Conservation (phyloP, 2,797 vertebrate species). For the Gouania willdenowi region DNA sequence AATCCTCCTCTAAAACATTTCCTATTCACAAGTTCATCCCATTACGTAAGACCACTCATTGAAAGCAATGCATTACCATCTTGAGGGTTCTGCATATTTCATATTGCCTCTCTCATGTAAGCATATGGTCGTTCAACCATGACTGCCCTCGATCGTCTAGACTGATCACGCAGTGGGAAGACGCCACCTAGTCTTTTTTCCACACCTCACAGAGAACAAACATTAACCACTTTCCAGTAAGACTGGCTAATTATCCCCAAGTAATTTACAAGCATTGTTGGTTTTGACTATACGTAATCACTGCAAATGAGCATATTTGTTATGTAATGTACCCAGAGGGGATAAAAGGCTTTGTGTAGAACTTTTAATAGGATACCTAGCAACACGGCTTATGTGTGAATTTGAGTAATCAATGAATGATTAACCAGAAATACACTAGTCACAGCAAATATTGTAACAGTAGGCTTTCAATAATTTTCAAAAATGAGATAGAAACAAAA, state of each 20-base stretch:
- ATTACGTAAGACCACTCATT: neutral
- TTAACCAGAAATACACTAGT: conserved; percentile 11
- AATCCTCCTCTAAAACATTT: neutral
- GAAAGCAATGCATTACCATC: neutral
- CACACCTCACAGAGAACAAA: conserved; percentile 28
- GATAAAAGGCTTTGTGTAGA: neutral
- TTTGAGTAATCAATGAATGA: conserved; percentile 1
- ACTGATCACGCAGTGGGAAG: conserved; percentile 25
- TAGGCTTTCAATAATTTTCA: no score
- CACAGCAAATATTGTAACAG: no score
- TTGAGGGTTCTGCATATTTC: neutral
- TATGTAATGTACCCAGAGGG: neutral
- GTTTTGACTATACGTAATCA: conserved; percentile 17
- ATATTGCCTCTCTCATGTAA: neutral
- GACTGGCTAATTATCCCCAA: conserved; percentile 22
- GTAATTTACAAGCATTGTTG: conserved; percentile 41
- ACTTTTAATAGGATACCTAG: neutral
- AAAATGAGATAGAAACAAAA: no score
- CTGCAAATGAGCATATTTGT: conserved; percentile 27
- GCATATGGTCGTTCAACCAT: neutral
- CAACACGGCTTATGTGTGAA: neutral
- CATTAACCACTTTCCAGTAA: conserved; percentile 30
- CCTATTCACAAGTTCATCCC: neutral
- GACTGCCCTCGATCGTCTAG: conserved; percentile 11
- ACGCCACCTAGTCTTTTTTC: conserved; percentile 31